phyloP scores from a whole-genome alignment of 1,140 invertebrate species.

The Lepidurus couesii region DNA sequence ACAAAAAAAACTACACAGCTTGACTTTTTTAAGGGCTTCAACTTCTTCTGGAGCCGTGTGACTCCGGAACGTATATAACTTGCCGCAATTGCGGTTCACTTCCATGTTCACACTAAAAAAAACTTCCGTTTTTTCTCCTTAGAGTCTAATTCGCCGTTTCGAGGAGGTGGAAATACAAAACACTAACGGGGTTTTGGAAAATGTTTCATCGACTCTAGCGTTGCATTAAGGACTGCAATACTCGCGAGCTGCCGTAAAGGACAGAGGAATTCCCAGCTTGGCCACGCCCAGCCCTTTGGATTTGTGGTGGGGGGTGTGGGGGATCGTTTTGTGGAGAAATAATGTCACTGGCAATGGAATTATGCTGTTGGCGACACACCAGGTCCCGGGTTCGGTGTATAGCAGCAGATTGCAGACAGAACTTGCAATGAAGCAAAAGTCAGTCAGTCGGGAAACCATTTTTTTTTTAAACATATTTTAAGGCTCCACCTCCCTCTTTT shows the following conservation, averaged over 20 bases:
- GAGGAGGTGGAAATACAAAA: not conserved
- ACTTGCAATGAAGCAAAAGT: too few species aligned
- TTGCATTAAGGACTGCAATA: slow-evolving; percentile 10
- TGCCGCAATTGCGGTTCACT: too few species aligned
- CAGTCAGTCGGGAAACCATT: not conserved
- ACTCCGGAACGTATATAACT: too few species aligned
- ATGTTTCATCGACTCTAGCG: slow-evolving; percentile 17
- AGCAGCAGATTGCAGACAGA: too few species aligned
- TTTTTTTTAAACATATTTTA: not conserved
- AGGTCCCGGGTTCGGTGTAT: too few species aligned
- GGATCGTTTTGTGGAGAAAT: too few species aligned
- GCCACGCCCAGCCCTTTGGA: not conserved
- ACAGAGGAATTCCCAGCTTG: not conserved
- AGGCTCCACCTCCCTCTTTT: not conserved
- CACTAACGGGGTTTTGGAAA: not conserved
- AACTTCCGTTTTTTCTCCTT: not conserved
- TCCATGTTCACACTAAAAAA: too few species aligned
- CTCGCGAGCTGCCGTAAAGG: not conserved
- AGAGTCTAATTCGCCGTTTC: not conserved
- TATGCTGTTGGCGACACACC: too few species aligned
- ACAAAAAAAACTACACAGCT: slow-evolving; percentile 13
- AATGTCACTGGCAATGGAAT: too few species aligned
- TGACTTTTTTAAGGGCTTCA: not conserved
- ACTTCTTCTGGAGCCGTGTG: not conserved
- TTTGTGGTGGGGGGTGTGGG: not conserved